phyloP scores from a whole-genome alignment of 2,113 vertebrate species.

The Caloenas nicobarica region DNA sequence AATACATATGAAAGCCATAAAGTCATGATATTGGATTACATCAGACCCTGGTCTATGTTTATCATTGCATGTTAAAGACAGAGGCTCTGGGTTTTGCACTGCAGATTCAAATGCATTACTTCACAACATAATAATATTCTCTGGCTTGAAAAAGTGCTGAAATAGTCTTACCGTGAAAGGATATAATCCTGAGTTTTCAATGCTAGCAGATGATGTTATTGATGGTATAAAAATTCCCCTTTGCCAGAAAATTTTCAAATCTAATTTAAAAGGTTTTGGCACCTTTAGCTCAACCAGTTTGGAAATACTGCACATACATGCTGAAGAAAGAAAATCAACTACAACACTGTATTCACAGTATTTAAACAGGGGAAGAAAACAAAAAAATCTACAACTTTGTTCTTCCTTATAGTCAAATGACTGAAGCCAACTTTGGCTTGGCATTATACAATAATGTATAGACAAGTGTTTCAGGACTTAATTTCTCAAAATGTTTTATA shows the following conservation, averaged over 20 bases:
- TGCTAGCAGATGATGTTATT: not conserved
- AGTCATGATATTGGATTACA: not conserved
- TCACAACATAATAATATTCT: not conserved
- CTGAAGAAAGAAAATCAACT: not conserved
- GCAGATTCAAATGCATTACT: not conserved
- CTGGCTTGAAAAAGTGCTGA: not conserved
- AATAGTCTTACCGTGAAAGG: not conserved
- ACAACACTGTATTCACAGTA: not conserved
- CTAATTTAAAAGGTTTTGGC: not conserved
- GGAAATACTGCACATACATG: not conserved
- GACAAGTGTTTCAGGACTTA: not conserved
- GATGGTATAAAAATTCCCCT: not conserved
- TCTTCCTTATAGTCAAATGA: not conserved
- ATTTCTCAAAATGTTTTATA: not conserved
- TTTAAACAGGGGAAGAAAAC: not conserved
- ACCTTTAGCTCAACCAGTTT: not conserved
- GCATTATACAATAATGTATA: not conserved
- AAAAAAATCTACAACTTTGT: not conserved
- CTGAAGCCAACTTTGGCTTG: not conserved
- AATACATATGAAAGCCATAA: not conserved
- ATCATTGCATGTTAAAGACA: not conserved
- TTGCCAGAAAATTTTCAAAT: not conserved
- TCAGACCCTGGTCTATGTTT: not conserved
- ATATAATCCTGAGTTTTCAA: not conserved
- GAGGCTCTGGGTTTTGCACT: not conserved